A percentile compares a stretch with the other conserved stretches of the same genome.
Conservation (phyloP, 2,888 invertebrate species). For the Matsumyia berberina region DNA sequence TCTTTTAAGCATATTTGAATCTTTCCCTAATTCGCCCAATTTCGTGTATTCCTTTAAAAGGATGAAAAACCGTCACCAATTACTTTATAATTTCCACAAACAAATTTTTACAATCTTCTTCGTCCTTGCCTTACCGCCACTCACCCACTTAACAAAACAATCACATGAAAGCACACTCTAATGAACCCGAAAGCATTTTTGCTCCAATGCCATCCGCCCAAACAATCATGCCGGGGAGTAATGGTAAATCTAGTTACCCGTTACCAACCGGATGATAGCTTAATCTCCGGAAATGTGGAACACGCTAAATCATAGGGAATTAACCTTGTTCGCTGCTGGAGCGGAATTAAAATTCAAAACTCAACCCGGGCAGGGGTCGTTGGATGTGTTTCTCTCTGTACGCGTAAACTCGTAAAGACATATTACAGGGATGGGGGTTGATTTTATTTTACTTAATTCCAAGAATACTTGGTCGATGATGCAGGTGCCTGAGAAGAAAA, state of each 20-base stretch:
- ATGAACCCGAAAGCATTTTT: constrained; percentile 68
- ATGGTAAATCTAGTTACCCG: constrained; percentile 74
- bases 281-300: constrained; percentile 76
- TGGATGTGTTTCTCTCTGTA: constrained; percentile 22
- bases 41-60: constrained; percentile 43
- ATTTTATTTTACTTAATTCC: constrained; percentile 56
- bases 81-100: constrained; percentile 42
- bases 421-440: constrained; percentile 16
- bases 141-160: constrained; percentile 53
- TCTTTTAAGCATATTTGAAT: constrained; percentile 21
- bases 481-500: constrained; percentile 57
- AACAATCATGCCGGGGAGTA: constrained; percentile 41
- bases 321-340: constrained; percentile 75
- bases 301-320: constrained; percentile 75
- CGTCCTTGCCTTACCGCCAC: background rate
- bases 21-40: constrained; percentile 40
- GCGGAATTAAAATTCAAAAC: constrained; percentile 72
- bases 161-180: constrained; percentile 70
- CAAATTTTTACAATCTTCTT: constrained; percentile 25
- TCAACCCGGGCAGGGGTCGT: background rate
- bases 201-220: constrained; percentile 16
- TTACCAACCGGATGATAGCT: constrained; percentile 75
- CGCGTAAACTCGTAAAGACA: constrained; percentile 12
- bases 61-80: constrained; percentile 55
- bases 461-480: constrained; percentile 53